phyloP scores from a whole-genome alignment of 1,140 invertebrate species.

The Cataglyphis hispanica region DNA sequence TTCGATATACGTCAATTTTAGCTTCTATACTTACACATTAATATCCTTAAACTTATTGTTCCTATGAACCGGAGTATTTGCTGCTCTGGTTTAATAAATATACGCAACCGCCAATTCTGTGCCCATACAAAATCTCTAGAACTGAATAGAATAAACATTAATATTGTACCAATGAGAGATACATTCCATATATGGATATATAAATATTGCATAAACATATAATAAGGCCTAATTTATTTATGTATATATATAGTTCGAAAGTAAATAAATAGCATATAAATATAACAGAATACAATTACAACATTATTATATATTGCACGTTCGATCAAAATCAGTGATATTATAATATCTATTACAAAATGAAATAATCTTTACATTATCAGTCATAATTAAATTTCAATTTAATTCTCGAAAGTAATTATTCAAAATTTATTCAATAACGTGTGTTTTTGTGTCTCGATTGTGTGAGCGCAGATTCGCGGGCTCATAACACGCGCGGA shows the following conservation, averaged over 20 bases:
- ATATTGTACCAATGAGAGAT: constrained; percentile 12
- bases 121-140: background rate
- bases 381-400: background rate
- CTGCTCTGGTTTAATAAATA: constrained; percentile 31
- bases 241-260: background rate
- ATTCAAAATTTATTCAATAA: background rate
- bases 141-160: background rate
- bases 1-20: constrained; percentile 53
- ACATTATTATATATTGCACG: background rate
- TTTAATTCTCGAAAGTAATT: background rate
- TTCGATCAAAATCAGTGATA: constrained; percentile 1
- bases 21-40: constrained; percentile 43
- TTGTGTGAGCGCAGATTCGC: constrained; percentile 62
- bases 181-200: constrained; percentile 47
- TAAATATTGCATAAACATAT: constrained; percentile 31
- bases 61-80: constrained; percentile 47
- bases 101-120: constrained; percentile 21
- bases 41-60: constrained; percentile 56
- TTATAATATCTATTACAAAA: background rate
- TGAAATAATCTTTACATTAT: background rate
- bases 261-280: background rate
- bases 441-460: constrained; percentile 3
- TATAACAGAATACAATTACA: constrained; percentile 2
- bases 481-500: constrained; percentile 34
- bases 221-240: background rate